Base-by-base conservation (phyloP, 2,888 invertebrate species). In the Epiblema foenella region DNA sequence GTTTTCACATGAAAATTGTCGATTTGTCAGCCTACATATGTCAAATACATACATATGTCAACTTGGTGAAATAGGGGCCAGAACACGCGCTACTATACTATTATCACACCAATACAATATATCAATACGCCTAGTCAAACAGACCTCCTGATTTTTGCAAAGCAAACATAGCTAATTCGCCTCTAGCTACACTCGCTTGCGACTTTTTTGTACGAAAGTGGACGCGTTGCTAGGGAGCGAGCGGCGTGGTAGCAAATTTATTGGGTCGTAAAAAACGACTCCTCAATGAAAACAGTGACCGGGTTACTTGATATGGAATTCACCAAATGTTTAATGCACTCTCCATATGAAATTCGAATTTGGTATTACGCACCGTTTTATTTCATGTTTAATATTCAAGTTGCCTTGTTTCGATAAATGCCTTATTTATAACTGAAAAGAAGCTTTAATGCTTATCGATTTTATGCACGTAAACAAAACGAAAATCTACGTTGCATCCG, bases 181-280 rank as follows among this genome's bases (percentile, higher is more conserved):
- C 69, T 66, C 69, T n/a, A n/a, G n/a, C n/a, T 69, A 63, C 62
- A 18, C 57, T 77, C 75, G 71, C 77, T 79, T 77, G 73, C 77
- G 82, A 83, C 85, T 86, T 86, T 88, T 86, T 83, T 77, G 76
- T 77, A 77, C 72, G 75, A 56, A 66, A 77, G 83, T 84, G 79
- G 83, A 84, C 80, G 83, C 75, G 81, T 83, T 82, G 79, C 80
- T 82, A 81, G 79, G 79, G 83, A 78, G 79, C 79, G 78, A 78
- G 66, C 73, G 75, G 75, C 81, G 87, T 85, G 85, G 85, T 86
- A 82, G 82, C 77, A 77, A 78, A 85, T 85, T 83, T 86, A 86
- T 87, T 81, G 79, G 83, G 80, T 81, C 82, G 82, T 85, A 83
- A 85, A 86, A 84, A 84, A 76, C 18, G 24, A 74, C 77, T 77